Conservation (phyloP, 2,888 invertebrate species). For the Dicycla oo region DNA sequence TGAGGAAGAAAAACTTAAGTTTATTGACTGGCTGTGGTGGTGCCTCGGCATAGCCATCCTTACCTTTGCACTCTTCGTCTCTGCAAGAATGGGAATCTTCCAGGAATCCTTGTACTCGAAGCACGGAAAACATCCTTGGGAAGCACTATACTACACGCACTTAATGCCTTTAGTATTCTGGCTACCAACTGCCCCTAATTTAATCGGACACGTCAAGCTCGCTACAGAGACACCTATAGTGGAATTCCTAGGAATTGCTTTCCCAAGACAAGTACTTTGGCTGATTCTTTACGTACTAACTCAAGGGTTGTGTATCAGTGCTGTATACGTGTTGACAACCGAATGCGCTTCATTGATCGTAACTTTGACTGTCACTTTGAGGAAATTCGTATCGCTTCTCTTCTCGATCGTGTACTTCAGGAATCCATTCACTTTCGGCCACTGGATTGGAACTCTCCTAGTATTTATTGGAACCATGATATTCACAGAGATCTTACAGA, state of each 20-base stretch:
- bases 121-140: constrained; percentile 97
- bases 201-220: constrained; percentile 93
- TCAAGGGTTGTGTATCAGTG: constrained; percentile 98
- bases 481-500: constrained; percentile 95
- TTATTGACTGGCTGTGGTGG: constrained; percentile 91
- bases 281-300: constrained; percentile 95
- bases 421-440: constrained; percentile 97
- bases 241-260: constrained; percentile 90
- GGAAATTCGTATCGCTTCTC: constrained; percentile 98
- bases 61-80: constrained; percentile 96
- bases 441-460: constrained; percentile 97
- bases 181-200: constrained; percentile 94
- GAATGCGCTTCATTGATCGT: constrained; percentile 98
- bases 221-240: constrained; percentile 92
- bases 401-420: constrained; percentile 98
- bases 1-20: constrained; percentile 83
- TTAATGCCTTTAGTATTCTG: constrained; percentile 97
- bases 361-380: constrained; percentile 97
- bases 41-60: constrained; percentile 94
- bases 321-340: constrained; percentile 98
- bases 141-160: constrained; percentile 97
- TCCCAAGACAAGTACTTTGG: constrained; percentile 94
- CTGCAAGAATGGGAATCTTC: constrained; percentile 98
- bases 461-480: constrained; percentile 98
- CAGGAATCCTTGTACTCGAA: constrained; percentile 96